Base-by-base conservation (phyloP, 2,797 vertebrate species). In the Hyperoplus lanceolatus region DNA sequence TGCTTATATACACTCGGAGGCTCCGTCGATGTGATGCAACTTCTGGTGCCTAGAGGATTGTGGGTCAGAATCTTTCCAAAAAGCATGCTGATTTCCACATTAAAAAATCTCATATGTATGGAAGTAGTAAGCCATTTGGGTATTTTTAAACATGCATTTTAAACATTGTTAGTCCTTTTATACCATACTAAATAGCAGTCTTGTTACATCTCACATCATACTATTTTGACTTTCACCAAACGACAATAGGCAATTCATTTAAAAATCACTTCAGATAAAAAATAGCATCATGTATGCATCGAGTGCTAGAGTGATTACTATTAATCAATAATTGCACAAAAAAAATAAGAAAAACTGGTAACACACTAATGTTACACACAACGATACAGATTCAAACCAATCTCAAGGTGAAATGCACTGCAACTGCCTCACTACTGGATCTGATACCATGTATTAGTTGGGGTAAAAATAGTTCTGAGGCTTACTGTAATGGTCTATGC, bases 301-400 rank as follows among this genome's bases (percentile, higher is more conserved):
- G 29, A 29, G 29, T 29, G 29, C 29, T 29, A 29, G 29, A 29
- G 29, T 29, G 29, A 29, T 29, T 39, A 59, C 46, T 67, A 60
- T 70, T 77, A 45, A 29, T 81, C 21, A 72, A 39, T 50, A 66
- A 70, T 55, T 59, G 55, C 77, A 66, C 38, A 13, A 56, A 42
- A 42, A 42, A 42, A 59, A 42, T 2, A 43, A 57, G 2, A 43
- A 68, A 58, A 61, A 60, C 16, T 4, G 7, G 12, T 13, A 45
- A 45, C 12, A 65, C 43, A 39, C n/a, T 29, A 29, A 12, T 48
- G 50, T 76, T 13, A 59, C 41, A 62, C 38, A 18, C 65, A 36
- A 21, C 11, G 77, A 58, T 49, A 54, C 16, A 60, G 54, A 59
- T 68, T 66, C 38, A 73, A 73, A 62, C 38, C 57, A 64, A 71